Conservation (phyloP, 2,113 vertebrate genomes). For the Recurvirostra avosetta region DNA sequence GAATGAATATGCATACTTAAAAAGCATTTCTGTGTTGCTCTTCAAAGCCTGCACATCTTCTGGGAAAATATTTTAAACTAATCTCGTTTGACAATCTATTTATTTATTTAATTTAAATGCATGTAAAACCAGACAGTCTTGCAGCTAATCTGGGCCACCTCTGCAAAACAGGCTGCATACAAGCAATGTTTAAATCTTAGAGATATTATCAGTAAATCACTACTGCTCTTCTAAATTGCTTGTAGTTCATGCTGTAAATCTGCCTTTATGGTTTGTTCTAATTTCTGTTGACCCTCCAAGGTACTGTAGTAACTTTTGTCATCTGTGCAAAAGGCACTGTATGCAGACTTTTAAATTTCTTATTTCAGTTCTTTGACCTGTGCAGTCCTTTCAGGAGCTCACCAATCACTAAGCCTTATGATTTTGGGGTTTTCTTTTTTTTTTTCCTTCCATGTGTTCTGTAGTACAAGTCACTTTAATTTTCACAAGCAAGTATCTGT, state of each 20-base stretch:
- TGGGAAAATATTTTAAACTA: constrained; percentile 24
- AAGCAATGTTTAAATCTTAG: not conserved
- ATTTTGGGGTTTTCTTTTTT: not conserved
- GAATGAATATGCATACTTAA: not conserved
- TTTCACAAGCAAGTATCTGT: not conserved
- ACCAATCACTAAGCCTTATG: constrained; percentile 25
- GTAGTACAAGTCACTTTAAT: not conserved
- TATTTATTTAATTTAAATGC: constrained; percentile 32
- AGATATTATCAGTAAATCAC: not conserved
- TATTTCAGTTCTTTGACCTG: constrained; percentile 8
- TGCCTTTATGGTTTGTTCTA: not conserved
- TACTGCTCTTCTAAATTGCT: not conserved
- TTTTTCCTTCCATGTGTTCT: not conserved
- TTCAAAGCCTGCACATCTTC: not conserved
- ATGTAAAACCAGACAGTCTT: not conserved
- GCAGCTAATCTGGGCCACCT: constrained; percentile 19
- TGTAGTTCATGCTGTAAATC: not conserved
- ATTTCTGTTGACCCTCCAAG: not conserved
- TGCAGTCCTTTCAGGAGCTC: not conserved
- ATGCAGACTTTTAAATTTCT: constrained; percentile 5
- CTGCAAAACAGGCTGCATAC: not conserved
- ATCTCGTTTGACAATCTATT: constrained; percentile 5
- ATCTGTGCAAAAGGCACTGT: not conserved
- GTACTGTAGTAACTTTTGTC: constrained; percentile 1
- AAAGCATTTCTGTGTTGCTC: not conserved